A percentile compares a stretch with the other conserved stretches of the same genome.
These are phyloP conservation scores for Calephelis nemesis DNA, from an alignment of 1,140 invertebrate genomes.

Conservation along the genomic window DNA sequence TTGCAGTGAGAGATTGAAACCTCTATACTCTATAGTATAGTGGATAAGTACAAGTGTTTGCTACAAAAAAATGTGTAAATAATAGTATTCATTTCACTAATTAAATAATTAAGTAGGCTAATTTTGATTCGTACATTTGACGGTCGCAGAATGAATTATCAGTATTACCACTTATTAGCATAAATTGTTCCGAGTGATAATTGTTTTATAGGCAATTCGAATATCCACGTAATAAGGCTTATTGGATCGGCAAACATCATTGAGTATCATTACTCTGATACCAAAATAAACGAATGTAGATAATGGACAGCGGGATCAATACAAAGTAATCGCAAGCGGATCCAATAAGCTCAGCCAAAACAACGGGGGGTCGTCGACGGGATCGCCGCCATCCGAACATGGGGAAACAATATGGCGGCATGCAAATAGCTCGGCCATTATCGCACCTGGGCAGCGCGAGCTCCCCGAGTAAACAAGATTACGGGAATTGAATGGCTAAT, in stretches of 20 bases:
- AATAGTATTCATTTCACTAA: background rate
- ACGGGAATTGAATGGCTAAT: constrained; percentile 78
- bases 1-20: too few species aligned
- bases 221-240: constrained; percentile 21
- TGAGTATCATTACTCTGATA: constrained; percentile 65
- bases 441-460: constrained; percentile 74
- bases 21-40: too few species aligned
- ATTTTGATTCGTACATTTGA: constrained; percentile 5
- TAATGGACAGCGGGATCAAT: constrained; percentile 76
- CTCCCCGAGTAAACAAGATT: constrained; percentile 75
- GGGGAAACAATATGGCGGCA: constrained; percentile 77
- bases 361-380: constrained; percentile 67
- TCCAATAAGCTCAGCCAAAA: constrained; percentile 76
- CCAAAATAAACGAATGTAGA: constrained; percentile 76
- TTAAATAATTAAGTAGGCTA: background rate
- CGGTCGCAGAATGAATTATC: background rate
- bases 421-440: constrained; percentile 78
- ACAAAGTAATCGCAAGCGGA: constrained; percentile 76
- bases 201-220: constrained; percentile 14
- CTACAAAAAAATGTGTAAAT: too few species aligned
- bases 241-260: constrained; percentile 58
- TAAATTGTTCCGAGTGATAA: constrained; percentile 5
- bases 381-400: constrained; percentile 63
- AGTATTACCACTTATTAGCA: constrained; percentile 3
- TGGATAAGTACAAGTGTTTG: too few species aligned